Evolutionary conservation across 2,797 vertebrate genomes (phyloP).

Genomic region (Anguilla anguilla): DNA sequence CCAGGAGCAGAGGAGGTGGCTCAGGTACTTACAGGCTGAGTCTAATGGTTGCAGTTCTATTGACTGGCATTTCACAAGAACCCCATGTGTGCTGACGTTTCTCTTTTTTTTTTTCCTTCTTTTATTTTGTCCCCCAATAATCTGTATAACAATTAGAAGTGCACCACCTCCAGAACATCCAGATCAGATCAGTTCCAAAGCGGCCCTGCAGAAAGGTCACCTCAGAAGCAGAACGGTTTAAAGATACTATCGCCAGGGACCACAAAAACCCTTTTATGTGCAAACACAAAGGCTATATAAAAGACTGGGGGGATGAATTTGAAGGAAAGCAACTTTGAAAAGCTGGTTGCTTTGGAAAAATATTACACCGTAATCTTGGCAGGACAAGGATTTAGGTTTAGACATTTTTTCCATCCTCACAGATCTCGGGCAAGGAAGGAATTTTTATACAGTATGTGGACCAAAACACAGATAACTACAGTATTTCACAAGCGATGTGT

Average conservation of each 20-base stretch:
- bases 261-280: constrained; percentile 10
- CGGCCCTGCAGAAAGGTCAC: neutral
- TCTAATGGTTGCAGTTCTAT: neutral
- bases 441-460: neutral
- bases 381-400: neutral
- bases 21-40: neutral
- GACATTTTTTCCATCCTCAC: neutral
- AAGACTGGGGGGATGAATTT: neutral
- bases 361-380: neutral
- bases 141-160: constrained; percentile 7
- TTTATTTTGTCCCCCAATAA: neutral
- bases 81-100: neutral
- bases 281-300: neutral
- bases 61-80: neutral
- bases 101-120: neutral
- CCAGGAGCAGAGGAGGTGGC: neutral
- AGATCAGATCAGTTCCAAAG: neutral
- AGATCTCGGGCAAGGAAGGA: neutral
- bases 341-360: neutral
- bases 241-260: neutral
- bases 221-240: neutral
- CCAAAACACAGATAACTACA: neutral
- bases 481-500: neutral
- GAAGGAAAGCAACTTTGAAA: neutral
- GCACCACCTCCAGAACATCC: neutral